Percentiles rank a stretch among this genome's conserved stretches.
These are phyloP conservation scores for Mixornis gularis DNA, from an alignment of 2,113 vertebrate species.

Conservation along the genomic window DNA sequence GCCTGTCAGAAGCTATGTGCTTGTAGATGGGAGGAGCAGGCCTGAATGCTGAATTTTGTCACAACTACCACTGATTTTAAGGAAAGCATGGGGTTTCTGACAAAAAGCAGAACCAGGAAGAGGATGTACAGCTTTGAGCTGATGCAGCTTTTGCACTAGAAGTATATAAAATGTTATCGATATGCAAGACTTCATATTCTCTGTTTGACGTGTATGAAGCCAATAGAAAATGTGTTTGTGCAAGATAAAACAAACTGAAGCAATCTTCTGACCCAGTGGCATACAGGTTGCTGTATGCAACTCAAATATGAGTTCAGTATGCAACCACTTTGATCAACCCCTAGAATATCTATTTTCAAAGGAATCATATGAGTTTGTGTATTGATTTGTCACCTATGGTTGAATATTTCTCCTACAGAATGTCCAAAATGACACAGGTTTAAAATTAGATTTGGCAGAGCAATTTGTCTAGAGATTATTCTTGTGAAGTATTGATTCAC, in stretches of 20 bases:
- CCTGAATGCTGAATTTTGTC: neutral
- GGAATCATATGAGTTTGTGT: neutral
- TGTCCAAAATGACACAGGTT: slow-evolving; percentile 52
- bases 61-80: neutral
- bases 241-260: neutral
- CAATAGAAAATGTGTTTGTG: neutral
- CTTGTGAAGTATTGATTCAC: slow-evolving; percentile 67
- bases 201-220: neutral
- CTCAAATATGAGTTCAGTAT: neutral
- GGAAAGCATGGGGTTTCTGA: neutral
- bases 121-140: neutral
- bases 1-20: neutral
- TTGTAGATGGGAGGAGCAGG: neutral
- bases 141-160: neutral
- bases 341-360: neutral
- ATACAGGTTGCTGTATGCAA: neutral
- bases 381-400: slow-evolving; percentile 45
- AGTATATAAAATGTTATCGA: neutral
- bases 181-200: neutral
- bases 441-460: slow-evolving; percentile 66
- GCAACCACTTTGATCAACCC: neutral
- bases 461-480: slow-evolving; percentile 61
- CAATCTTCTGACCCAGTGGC: neutral
- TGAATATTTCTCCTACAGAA: slow-evolving; percentile 45
- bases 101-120: neutral